Percentiles rank a stretch among this genome's conserved stretches.
Evolutionary conservation across 2,113 vertebrate genomes (phyloP).

Genomic region (Eira barbara): DNA sequence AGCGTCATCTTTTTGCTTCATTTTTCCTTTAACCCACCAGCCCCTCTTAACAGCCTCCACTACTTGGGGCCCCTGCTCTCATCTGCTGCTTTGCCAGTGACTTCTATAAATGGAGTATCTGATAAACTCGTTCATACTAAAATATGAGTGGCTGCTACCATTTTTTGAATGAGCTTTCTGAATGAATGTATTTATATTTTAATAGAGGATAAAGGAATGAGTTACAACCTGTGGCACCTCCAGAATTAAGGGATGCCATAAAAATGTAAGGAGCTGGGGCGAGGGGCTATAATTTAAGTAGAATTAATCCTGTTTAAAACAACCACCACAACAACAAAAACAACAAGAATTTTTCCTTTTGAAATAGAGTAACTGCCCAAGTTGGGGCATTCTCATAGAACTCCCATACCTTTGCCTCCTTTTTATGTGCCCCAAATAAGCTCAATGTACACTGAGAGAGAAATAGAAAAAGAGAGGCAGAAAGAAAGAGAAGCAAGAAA

Average conservation of each 20-base stretch:
- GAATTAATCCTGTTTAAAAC: background rate
- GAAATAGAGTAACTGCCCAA: background rate
- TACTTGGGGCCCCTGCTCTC: background rate
- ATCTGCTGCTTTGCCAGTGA: background rate
- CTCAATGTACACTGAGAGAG: background rate
- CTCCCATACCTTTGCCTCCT: background rate
- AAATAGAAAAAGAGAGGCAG: background rate
- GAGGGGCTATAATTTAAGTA: background rate
- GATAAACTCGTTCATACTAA: background rate
- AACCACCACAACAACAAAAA: too few relatives aligned
- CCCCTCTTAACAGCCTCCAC: background rate
- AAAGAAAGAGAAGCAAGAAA: background rate
- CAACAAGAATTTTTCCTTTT: background rate
- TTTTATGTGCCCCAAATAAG: background rate
- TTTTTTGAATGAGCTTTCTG: background rate
- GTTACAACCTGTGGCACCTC: background rate
- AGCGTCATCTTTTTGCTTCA: background rate
- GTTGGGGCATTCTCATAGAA: background rate
- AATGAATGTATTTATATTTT: background rate
- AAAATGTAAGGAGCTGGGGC: background rate
- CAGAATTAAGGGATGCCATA: background rate
- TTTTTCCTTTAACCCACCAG: background rate
- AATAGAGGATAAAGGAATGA: background rate
- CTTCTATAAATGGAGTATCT: background rate
- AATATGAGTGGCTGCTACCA: background rate